Evolutionary conservation across 2,113 vertebrate species (phyloP), one percentile per base, ranked within the genome.

Genomic region (Spermophilus dauricus): DNA sequence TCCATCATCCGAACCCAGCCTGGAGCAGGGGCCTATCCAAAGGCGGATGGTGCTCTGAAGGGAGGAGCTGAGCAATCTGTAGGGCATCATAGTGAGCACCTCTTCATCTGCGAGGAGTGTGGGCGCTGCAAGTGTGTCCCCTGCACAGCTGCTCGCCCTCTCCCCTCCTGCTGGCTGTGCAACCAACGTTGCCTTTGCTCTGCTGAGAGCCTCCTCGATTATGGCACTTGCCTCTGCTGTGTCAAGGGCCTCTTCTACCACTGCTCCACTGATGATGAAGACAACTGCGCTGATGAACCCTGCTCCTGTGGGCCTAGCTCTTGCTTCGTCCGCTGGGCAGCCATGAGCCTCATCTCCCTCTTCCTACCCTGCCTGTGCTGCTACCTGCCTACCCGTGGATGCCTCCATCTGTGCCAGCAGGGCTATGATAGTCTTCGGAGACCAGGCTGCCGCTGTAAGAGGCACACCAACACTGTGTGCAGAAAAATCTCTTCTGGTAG

Each of bases 281-380:
- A 99, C 96, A 99, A 99, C 99, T 99, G 99, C 14, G 99, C 99
- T 0, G 99, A 99, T 58, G 99, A 99, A 94, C 99, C 99, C 3
- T 99, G 99, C 98, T 99, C 99, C 97, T 99, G 99, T 11, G 98
- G 98, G 80, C 98, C 99, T 0, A 99, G 99, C 0, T 99, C 99
- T 97, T 99, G 99, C 97, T 99, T 98, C 0, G 98, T 99, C 97
- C 99, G 99, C 91, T 99, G 99, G 99, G 98, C 99, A 85, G 98
- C 99, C 97, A 99, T 99, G 99, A 99, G 99, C 78, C 97, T 99
- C 93, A 98, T 99, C 98, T 99, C 99, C 1, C 98, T 99, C 92
- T 99, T 99, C 98, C 98, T 99, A 98, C 99, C 99, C 98, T 99
- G 99, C 99, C 99, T 99, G 97, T 99, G 99, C 99, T 99, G 99